Evolutionary conservation across 1,140 invertebrate species (phyloP), one percentile per base, ranked within the genome.

Genomic region (Colletes gigas): DNA sequence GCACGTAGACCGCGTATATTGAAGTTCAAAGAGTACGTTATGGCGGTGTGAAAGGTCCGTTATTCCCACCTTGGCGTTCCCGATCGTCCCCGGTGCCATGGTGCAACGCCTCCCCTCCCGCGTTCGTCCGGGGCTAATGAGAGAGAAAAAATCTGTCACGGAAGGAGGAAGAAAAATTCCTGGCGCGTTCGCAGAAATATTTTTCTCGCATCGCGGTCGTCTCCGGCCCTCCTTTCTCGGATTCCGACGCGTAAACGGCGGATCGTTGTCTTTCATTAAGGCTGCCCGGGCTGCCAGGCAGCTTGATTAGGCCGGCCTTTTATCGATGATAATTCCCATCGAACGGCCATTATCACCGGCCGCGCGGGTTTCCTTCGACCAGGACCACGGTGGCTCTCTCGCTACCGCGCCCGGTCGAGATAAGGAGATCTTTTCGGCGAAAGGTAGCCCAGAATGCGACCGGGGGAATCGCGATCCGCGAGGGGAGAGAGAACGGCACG

Each of bases 61-160:
- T 85, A 85, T 83, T 86, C 74, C 79, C 84, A 76, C 72, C 74
- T 86, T 74, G n/a, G 82, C 62, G 73, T 73, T 19, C 67, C 63
- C 70, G 71, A 86, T 83, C 80, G 63, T 78, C 71, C 44, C 62
- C 41, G 30, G 14, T n/a, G 17, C 8, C 55, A n/a, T 30, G 14
- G 55, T 62, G 47, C 59, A 14, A 50, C 55, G 12, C 69, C 54
- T 17, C 71, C 63, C 75, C 65, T 82, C 82, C 80, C 30, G 30
- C 30, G 41, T n/a, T 17, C 41, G 47, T 52, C 50, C n/a, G 55
- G 21, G 17, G 30, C 19, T 72, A 80, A 85, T 57, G 73, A 83
- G 76, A 57, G n/a, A 63, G n/a, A 74, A 60, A 44, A 52, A 67
- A 39, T 70, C 63, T 50, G 41, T 65, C 57, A 7, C 14, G 0